Conservation (phyloP, 2,113 vertebrate species). For the Misgurnus anguillicaudatus region DNA sequence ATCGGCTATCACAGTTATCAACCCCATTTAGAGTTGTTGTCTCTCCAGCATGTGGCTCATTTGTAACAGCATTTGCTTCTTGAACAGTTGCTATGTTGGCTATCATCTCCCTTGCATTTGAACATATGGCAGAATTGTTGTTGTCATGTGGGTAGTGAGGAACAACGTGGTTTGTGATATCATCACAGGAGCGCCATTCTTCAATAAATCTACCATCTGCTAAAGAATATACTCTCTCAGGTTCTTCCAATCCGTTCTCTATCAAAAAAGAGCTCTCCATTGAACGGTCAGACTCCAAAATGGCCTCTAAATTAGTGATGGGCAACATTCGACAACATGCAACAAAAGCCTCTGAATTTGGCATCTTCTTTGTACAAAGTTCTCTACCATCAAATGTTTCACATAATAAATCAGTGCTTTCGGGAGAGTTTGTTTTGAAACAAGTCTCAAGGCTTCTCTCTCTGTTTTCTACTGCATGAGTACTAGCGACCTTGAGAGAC, state of each 20-base stretch:
- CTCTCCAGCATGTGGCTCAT: slow-evolving; percentile 28
- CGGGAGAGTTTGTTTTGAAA: background rate
- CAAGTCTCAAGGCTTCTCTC: slow-evolving; percentile 5
- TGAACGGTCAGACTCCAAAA: slow-evolving; percentile 45
- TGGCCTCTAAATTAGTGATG: slow-evolving; percentile 46
- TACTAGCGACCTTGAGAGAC: background rate
- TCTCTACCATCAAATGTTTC: slow-evolving; percentile 7
- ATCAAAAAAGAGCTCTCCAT: slow-evolving; percentile 30
- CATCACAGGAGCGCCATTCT: slow-evolving; percentile 16
- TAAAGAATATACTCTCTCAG: background rate
- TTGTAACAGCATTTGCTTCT: slow-evolving; percentile 31
- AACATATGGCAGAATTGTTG: background rate
- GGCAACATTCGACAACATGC: slow-evolving; percentile 35
- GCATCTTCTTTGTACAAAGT: background rate
- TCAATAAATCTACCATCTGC: background rate
- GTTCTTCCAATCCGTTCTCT: slow-evolving; percentile 9
- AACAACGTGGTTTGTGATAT: background rate
- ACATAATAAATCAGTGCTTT: background rate
- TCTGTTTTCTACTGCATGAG: background rate
- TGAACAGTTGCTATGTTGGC: slow-evolving; percentile 1
- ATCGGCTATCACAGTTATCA: slow-evolving; percentile 21
- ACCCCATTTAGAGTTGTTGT: slow-evolving; percentile 37
- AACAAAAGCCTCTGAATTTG: slow-evolving; percentile 12
- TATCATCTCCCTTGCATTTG: background rate
- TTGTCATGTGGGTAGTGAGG: background rate